Base-by-base conservation (phyloP, 2,113 vertebrate genomes). In the Lepisosteus oculatus region DNA sequence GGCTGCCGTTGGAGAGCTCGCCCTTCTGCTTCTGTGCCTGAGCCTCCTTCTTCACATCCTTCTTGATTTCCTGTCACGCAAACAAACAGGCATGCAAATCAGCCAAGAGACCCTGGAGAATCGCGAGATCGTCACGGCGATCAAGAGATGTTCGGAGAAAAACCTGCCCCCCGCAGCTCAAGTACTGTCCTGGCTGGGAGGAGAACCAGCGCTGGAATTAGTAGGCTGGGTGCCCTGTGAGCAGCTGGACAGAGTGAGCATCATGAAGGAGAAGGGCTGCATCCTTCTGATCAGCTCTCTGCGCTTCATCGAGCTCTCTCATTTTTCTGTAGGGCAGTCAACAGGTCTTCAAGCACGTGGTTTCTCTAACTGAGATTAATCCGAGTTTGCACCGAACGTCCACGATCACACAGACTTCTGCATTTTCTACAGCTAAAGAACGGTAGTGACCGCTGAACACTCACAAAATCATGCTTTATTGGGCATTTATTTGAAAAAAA, bases 31-130 rank as follows among this genome's bases (percentile, higher is more conserved):
- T 91, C 82, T 76, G 84, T 83, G 85, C 71, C 76, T 86, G 89
- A 75, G 79, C 89, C 70, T 97, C 95, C 85, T 97, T 94, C 91
- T 95, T 98, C 78, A 86, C 84, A 55, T 97, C 96, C 75, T 96
- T 97, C 88, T 95, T 98, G 86, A 97, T 93, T 89, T 98, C 96
- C 96, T 98, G 75, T 72, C 72, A 65, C 43, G 51, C 11, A 74
- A 11, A 11, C 9, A 45, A 17, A 71, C 43, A 13, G 59, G 43
- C 11, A 61, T 43, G 17, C 54, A 70, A 42, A 57, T 62, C n/a
- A 17, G 55, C 64, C 68, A 42, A 14, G 17, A 8, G 41, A 69
- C 61, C 11, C 5, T 1, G 9, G 47, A 51, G 47, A 51, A 9
- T 6, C 9, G 1, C 47, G 3, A 51, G 47, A 51, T 5, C 5